Conservation (phyloP, 2,797 vertebrate species). For the Eurystomus glaucurus region DNA sequence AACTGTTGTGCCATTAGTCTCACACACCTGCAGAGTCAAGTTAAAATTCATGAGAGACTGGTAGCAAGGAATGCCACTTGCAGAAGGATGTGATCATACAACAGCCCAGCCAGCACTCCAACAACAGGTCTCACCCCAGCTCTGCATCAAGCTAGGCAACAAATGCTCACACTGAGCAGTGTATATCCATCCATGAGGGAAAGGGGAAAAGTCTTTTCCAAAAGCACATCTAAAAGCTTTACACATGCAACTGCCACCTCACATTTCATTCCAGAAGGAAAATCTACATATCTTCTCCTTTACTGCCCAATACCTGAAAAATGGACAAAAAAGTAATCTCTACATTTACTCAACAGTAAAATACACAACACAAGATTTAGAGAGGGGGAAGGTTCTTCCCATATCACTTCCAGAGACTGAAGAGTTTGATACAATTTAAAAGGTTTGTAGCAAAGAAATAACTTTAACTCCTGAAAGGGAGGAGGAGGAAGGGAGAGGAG, state of each 20-base stretch:
- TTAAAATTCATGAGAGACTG: not conserved
- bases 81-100: not conserved
- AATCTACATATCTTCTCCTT: not conserved
- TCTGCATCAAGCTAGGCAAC: not conserved
- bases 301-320: not conserved
- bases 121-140: not conserved
- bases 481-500: not conserved
- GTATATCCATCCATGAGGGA: not conserved
- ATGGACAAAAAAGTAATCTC: fast-evolving
- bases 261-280: not conserved
- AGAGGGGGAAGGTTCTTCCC: not conserved
- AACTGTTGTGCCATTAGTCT: not conserved
- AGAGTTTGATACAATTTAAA: not conserved
- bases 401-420: fast-evolving
- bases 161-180: fast-evolving
- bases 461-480: not conserved
- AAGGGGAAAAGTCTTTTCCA: not conserved
- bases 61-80: not conserved
- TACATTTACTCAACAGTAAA: not conserved
- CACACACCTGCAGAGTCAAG: not conserved
- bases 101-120: not conserved
- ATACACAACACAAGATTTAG: not conserved
- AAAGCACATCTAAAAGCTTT: not conserved
- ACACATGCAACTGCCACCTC: not conserved
- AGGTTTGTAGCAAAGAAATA: not conserved